Base-by-base conservation (phyloP, 2,113 vertebrate species). In the Oceanites oceanicus region DNA sequence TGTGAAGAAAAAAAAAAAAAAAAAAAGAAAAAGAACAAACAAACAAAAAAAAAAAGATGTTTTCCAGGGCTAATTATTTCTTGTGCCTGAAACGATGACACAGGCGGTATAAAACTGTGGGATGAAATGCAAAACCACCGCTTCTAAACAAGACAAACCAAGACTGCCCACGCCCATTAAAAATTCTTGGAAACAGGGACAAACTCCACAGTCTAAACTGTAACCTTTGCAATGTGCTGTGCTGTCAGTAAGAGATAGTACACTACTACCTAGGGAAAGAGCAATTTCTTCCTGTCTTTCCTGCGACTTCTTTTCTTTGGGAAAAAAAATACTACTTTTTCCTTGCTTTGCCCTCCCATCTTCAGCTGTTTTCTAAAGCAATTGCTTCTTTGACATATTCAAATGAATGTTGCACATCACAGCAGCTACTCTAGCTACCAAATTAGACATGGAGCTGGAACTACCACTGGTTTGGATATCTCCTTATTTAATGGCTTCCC, bases 51-150 rank as follows among this genome's bases (percentile, higher is more conserved):
- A 29, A 27, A 55, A 29, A 47, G 0, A 75, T 15, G 1, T 75
- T 94, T 94, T 86, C 56, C 61, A 50, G 19, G 8, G 23, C 47
- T 87, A 80, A 88, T 90, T 73, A 92, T 92, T 94, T 88, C 72
- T 88, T 94, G 36, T 71, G 76, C 36, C 36, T 86, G 44, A 92
- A 92, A 95, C 1, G 15, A 94, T 70, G 91, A 94, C 80, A 97
- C 30, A 73, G 29, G 47, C 38, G 1, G 42, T 77, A 86, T 70
- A 88, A 79, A 94, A 74, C 44, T 87, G 65, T 52, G 45, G 62
- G 80, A 79, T 76, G 84, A 91, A 95, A 59, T 90, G 84, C 77
- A 96, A 97, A 97, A 96, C 94, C 91, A 70, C 80, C 3, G 6
- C 27, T 81, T 49, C 73, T 87, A 82, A 89, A 62, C 34, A 79